Evolutionary conservation across 1,140 invertebrate species (phyloP), one percentile per base, ranked within the genome.

Genomic region (Drosophila insularis): DNA sequence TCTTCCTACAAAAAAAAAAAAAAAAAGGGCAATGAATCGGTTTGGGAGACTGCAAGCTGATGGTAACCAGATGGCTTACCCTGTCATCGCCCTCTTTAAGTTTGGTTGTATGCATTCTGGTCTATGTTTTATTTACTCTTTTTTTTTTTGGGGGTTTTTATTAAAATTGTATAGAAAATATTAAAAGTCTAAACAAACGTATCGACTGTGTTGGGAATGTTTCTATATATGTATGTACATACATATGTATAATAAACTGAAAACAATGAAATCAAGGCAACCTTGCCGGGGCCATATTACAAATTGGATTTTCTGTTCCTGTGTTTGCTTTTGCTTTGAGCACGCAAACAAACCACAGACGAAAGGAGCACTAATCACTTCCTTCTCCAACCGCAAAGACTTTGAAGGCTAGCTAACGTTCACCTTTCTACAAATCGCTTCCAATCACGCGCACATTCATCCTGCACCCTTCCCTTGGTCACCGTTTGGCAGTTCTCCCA

Each of bases 391-490:
- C 40, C 68, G 37, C 32, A 61, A 50, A 75, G 71, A 62, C 53
- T 50, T 61, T 56, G 61, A 50, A 54, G 73, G 59, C 40, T 50
- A 43, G 59, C 56, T 55, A 55, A 39, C 58, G 70, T 59, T 70
- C 67, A 71, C 74, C 68, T 60, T 58, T 56, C 68, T 78, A 78
- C 75, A 78, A 78, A 78, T 78, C 75, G 71, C 60, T 69, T 82
- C 73, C 76, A 87, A 87, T 87, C 84, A 87, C 70, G 72, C 77
- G 80, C 82, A 89, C 76, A 87, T 87, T 87, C 82, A 87, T 77
- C 17, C 43, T 46, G 43, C 6, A 3, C 43, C 2, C 14, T 1
- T 17, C 17, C 17, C 17, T n/a, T 27, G 27, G 27, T 27, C 7
- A 37, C 11, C 79, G 66, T 55, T 31, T 53, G 4, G 27, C 27